Evolutionary conservation across 1,140 invertebrate genomes (phyloP), one percentile per base, ranked within the genome.

Genomic region (Philotrypesis tridentata): DNA sequence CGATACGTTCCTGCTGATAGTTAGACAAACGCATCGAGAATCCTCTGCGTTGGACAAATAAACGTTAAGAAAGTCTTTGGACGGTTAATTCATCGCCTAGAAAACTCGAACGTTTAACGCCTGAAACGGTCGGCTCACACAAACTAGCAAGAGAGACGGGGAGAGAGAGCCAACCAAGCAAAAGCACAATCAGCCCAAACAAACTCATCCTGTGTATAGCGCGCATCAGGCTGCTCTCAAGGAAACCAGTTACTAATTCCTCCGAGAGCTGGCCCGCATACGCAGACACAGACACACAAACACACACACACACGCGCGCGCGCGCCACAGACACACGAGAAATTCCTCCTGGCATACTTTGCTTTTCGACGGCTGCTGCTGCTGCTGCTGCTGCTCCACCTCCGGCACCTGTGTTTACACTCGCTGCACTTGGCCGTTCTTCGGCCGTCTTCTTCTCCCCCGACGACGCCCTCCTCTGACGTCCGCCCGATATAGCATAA

Each of bases 401-500:
- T 21, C 29, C 67, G 12, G 82, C 86, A 87, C 83, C 86, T 86
- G 86, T 87, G 76, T 86, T 86, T 86, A 85, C 83, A 83, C 33
- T 83, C 78, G 71, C 63, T 70, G 70, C 83, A 85, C 83, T 84
- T 85, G 83, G 83, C 67, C 73, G 55, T 29, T 2, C 78, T 73
- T 60, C 70, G 48, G 55, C 70, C 29, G 48, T 63, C 33, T 71
- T 21, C 7, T 33, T 63, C 33, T 71, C 29, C 7, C 61, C 27
- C 67, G 21, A 37, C 65, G 43, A 60, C 67, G 67, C 27, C 67
- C 27, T 55, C 21, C 25, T 76, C 74, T 43, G 55, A 60, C n/a
- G 4, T n/a, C n/a, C 14, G 4, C 12, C 8, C 12, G 4, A 55
- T 55, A 55, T 55, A 55, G 14, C 17, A 55, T 55, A 55, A 21